Conservation (phyloP, 2,113 vertebrate genomes). For the Aphelocoma coerulescens region DNA sequence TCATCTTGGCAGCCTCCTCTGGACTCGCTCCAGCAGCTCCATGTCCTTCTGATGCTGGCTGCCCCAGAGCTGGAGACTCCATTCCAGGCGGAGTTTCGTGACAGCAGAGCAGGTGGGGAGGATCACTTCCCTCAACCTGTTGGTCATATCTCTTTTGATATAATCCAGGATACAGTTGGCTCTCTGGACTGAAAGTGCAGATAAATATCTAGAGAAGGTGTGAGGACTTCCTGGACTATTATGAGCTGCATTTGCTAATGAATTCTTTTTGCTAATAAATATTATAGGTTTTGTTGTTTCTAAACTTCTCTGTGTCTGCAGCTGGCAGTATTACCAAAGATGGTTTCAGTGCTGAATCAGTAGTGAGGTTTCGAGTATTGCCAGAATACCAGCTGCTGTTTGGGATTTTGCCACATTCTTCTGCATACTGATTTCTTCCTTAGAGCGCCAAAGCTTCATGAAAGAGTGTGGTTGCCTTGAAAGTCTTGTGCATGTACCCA, state of each 20-base stretch:
- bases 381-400: background rate
- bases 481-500: background rate
- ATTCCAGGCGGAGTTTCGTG: background rate
- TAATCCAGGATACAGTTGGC: background rate
- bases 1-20: background rate
- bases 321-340: background rate
- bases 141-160: background rate
- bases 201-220: background rate
- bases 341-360: background rate
- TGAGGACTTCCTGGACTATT: background rate
- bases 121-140: background rate
- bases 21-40: accelerated
- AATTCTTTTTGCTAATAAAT: background rate
- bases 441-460: background rate
- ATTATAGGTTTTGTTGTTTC: background rate
- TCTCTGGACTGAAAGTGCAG: background rate
- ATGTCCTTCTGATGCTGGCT: background rate
- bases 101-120: background rate
- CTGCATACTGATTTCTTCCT: background rate
- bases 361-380: background rate
- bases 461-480: background rate
- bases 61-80: background rate
- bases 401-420: background rate
- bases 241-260: background rate
- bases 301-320: background rate